These are phyloP conservation scores for Barbus barbus DNA, from an alignment of 2,113 vertebrate species.

Conservation along the genomic window DNA sequence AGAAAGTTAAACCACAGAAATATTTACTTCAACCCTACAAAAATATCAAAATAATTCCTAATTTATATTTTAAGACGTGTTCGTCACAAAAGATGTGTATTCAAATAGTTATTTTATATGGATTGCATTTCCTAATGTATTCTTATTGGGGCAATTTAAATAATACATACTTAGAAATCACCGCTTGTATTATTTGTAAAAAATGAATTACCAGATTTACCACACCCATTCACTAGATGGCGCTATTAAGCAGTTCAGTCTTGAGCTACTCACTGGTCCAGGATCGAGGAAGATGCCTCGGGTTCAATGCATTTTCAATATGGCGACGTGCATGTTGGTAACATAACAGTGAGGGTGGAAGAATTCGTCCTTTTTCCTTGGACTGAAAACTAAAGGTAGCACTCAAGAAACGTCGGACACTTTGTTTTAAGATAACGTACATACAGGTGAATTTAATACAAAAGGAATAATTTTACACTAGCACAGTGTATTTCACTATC, in stretches of 20 bases:
- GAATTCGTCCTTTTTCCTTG: background rate
- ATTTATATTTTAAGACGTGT: background rate
- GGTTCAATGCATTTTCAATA: conserved; percentile 14
- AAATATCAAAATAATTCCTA: background rate
- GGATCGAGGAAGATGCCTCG: background rate
- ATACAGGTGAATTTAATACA: background rate
- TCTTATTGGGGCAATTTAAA: no score
- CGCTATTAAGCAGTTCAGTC: background rate
- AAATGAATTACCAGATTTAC: no score
- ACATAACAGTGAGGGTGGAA: conserved; percentile 14
- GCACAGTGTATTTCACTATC: background rate
- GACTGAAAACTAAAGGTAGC: background rate
- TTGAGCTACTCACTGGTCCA: background rate
- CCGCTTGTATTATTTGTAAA: no score
- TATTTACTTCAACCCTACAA: background rate
- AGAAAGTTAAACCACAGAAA: background rate
- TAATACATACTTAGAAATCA: no score
- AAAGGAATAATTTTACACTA: background rate
- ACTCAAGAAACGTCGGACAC: background rate
- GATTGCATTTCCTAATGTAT: no score
- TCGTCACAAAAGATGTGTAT: background rate
- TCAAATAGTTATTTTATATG: background rate
- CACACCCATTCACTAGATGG: conserved; percentile 3
- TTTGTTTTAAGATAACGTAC: background rate
- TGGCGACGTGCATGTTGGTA: conserved; percentile 21